Conservation (phyloP, 2,797 vertebrate species). For the Manis pentadactyla region DNA sequence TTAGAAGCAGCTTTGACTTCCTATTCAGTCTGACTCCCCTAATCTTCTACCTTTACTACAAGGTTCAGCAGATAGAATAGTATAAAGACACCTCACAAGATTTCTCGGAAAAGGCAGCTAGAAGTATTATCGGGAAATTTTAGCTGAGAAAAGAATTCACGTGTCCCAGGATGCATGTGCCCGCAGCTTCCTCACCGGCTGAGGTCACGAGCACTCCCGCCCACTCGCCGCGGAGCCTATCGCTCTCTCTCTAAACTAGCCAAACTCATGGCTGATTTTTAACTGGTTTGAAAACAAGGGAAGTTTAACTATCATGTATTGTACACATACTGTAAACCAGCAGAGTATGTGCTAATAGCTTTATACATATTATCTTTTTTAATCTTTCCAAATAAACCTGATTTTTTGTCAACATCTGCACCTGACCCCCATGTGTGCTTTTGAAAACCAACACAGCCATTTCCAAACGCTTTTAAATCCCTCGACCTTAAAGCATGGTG, state of each 20-base stretch:
- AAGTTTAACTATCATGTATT: background rate
- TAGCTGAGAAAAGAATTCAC: conserved; percentile 40
- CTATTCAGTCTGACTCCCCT: background rate
- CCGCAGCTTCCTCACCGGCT: background rate
- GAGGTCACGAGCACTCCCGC: background rate
- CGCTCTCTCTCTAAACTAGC: background rate
- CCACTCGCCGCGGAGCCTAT: background rate
- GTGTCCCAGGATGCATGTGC: background rate
- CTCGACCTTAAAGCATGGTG: background rate
- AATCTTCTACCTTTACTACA: background rate
- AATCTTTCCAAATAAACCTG: background rate
- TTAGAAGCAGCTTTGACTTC: conserved; percentile 15
- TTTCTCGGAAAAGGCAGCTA: conserved; percentile 20
- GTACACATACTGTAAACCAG: background rate
- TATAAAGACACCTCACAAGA: background rate
- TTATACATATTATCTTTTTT: background rate
- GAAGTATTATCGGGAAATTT: background rate
- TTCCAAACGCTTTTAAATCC: conserved; percentile 30
- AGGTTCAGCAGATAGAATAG: background rate
- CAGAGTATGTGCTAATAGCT: background rate
- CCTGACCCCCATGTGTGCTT: background rate
- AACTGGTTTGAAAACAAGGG: background rate
- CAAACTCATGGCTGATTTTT: background rate
- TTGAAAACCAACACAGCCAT: background rate
- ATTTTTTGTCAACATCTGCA: background rate